These are phyloP conservation scores for Liodrosophila aerea DNA, from an alignment of 2,888 invertebrate species.

Conservation along the genomic window DNA sequence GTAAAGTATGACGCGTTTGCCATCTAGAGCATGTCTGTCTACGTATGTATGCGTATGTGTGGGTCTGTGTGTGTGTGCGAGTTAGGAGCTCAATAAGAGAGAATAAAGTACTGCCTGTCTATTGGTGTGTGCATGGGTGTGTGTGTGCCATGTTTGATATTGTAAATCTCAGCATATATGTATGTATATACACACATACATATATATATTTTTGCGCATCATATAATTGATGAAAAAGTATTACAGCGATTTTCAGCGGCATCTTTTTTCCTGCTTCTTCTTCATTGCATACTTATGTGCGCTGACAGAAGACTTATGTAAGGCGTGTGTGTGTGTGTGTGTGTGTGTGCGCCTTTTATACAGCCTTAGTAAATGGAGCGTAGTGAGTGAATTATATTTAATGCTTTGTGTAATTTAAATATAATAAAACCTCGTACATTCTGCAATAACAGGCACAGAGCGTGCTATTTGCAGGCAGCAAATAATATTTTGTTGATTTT, in stretches of 20 bases:
- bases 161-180: conserved; percentile 69
- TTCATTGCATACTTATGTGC: conserved; percentile 48
- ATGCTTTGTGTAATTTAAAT: conserved; percentile 77
- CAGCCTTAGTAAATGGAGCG: conserved; percentile 75
- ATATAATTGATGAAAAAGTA: conserved; percentile 80
- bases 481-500: conserved; percentile 33
- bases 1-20: conserved; percentile 76
- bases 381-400: conserved; percentile 76
- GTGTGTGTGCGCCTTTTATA: conserved; percentile 43
- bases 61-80: conserved; percentile 28
- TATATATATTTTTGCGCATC: conserved; percentile 72
- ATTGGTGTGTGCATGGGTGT: conserved; percentile 27
- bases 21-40: conserved; percentile 73
- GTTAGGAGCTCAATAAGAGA: conserved; percentile 42
- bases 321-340: conserved; percentile 10
- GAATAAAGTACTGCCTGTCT: conserved; percentile 51
- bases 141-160: conserved; percentile 59
- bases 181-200: conserved; percentile 17
- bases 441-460: conserved; percentile 11
- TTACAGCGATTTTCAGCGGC: conserved; percentile 76
- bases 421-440: conserved; percentile 62
- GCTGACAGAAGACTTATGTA: conserved; percentile 39
- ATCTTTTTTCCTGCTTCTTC: conserved; percentile 45
- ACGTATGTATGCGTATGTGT: conserved; percentile 19
- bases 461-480: no score